Percentiles rank a stretch among this genome's conserved stretches.
Conservation (phyloP, 2,113 vertebrate genomes). For the Fregata magnificens region DNA sequence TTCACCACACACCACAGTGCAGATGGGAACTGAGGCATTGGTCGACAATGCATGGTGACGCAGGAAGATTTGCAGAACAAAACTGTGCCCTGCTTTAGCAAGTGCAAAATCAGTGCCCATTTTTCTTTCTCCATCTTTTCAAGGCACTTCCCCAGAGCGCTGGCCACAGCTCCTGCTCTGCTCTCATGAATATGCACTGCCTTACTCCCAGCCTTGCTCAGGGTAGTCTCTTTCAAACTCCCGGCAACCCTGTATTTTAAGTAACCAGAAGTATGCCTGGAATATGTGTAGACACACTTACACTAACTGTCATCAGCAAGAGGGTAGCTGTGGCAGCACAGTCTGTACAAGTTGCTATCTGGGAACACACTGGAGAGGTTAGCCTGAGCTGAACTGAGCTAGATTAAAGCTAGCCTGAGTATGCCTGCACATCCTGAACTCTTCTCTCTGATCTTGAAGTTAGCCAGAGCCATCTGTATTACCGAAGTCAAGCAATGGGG, state of each 20-base stretch:
- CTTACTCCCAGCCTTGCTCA: not conserved
- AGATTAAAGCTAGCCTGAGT: not conserved
- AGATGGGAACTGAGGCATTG: rapidly evolving
- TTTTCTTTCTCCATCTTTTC: not conserved
- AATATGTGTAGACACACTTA: not conserved
- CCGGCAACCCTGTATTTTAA: not conserved
- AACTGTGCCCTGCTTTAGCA: not conserved
- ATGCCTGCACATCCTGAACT: not conserved
- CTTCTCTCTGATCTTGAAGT: not conserved
- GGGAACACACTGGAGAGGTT: not conserved
- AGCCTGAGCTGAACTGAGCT: not conserved
- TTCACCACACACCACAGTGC: not conserved
- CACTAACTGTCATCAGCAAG: not conserved
- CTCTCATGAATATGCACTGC: rapidly evolving
- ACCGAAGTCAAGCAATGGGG: not conserved
- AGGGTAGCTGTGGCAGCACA: not conserved
- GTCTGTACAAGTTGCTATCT: not conserved
- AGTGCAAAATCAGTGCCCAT: not conserved
- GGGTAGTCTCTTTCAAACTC: not conserved
- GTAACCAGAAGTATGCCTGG: not conserved
- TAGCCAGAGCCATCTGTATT: not conserved
- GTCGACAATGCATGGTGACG: rapidly evolving
- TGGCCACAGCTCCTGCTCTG: not conserved
- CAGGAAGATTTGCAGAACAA: not conserved
- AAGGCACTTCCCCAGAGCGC: rapidly evolving